phyloP scores from a whole-genome alignment of 2,797 vertebrate genomes.

The Rhinophrynus dorsalis region DNA sequence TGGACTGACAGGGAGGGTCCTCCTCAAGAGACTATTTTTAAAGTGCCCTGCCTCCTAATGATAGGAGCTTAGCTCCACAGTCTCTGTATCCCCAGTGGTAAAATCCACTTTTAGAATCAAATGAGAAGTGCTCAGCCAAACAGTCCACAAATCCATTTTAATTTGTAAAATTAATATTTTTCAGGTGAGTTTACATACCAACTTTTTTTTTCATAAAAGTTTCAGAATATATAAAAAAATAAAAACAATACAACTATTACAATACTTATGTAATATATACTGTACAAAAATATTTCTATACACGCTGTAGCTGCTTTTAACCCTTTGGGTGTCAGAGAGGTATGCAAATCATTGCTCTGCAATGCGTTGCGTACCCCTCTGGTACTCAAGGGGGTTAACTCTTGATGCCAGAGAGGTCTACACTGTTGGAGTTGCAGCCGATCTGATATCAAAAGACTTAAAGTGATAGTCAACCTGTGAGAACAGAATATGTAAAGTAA shows the following conservation, averaged over 20 bases:
- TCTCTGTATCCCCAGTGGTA: too few species aligned
- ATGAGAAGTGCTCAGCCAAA: too few species aligned
- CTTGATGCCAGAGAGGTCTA: background rate
- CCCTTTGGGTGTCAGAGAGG: background rate
- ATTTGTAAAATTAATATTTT: constrained; percentile 34
- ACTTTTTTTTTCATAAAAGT: background rate
- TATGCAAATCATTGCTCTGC: too few species aligned
- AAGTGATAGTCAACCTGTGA: background rate
- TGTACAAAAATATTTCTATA: constrained; percentile 43
- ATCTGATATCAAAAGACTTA: background rate
- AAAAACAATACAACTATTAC: constrained; percentile 36
- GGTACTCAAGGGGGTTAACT: background rate
- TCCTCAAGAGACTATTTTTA: too few species aligned
- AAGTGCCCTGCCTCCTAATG: too few species aligned
- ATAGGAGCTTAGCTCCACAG: too few species aligned
- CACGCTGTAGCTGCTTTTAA: background rate
- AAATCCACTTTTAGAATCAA: too few species aligned
- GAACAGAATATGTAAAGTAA: background rate
- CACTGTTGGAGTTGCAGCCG: background rate
- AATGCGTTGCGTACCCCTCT: background rate
- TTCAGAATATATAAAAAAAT: constrained; percentile 23
- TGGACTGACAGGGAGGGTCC: too few species aligned
- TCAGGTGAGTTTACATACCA: background rate
- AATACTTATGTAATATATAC: constrained; percentile 27
- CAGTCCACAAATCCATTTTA: constrained; percentile 27